Conservation (phyloP, 2,113 vertebrate genomes). For the Chascanopsetta lugubris region DNA sequence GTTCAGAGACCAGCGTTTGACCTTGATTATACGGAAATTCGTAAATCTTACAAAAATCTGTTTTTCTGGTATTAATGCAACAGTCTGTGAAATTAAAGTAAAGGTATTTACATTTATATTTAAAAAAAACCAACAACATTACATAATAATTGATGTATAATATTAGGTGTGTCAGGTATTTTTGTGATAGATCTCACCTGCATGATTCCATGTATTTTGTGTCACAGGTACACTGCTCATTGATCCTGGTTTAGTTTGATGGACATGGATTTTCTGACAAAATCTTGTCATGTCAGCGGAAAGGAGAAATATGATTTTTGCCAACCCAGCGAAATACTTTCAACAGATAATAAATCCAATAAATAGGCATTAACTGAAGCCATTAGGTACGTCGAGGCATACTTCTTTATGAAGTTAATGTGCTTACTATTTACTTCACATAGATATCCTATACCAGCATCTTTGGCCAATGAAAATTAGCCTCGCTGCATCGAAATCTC, state of each 20-base stretch:
- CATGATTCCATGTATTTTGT: too few relatives aligned
- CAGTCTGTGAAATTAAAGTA: neutral
- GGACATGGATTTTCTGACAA: neutral
- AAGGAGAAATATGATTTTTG: neutral
- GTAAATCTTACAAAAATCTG: too few relatives aligned
- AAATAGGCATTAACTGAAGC: neutral
- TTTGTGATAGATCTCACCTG: too few relatives aligned
- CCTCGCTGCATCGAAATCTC: neutral
- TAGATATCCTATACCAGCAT: neutral
- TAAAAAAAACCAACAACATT: too few relatives aligned
- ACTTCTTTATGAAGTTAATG: too few relatives aligned
- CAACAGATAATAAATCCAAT: neutral
- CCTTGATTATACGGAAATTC: neutral
- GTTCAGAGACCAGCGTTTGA: neutral
- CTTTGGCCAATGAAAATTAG: neutral
- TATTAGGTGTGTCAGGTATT: too few relatives aligned
- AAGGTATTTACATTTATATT: neutral
- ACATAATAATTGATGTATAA: too few relatives aligned
- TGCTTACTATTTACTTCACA: neutral
- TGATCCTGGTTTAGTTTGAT: constrained; percentile 5
- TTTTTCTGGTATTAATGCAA: neutral
- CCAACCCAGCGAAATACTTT: neutral
- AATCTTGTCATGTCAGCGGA: neutral
- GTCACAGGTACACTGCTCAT: neutral
- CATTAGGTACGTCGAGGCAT: too few relatives aligned